Conservation (phyloP, 2,888 invertebrate species). For the Sinhomidia bicolor region DNA sequence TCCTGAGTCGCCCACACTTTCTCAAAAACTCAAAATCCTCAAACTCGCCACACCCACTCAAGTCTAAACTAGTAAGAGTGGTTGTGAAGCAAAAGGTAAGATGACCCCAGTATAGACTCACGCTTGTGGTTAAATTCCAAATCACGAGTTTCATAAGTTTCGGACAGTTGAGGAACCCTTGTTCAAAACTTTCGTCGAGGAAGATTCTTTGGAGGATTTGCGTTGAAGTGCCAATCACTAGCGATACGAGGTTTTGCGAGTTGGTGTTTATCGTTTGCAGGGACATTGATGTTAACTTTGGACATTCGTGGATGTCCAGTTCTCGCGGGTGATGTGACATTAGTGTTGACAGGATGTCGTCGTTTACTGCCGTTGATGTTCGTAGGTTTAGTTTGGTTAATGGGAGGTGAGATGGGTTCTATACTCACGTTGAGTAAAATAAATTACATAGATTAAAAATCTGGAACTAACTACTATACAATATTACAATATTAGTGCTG, state of each 20-base stretch:
- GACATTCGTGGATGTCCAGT: slow-evolving; percentile 89
- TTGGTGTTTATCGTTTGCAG: slow-evolving; percentile 87
- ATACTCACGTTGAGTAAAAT: too few species aligned
- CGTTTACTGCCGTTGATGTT: slow-evolving; percentile 87
- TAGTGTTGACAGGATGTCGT: slow-evolving; percentile 87
- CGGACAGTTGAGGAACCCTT: slow-evolving; percentile 52
- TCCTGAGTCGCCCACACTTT: slow-evolving; percentile 87
- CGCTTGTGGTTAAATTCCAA: slow-evolving; percentile 57
- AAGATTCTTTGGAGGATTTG: slow-evolving; percentile 83
- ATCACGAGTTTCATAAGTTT: slow-evolving; percentile 65
- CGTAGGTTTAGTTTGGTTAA: slow-evolving; percentile 87
- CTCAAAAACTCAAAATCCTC: slow-evolving; percentile 87
- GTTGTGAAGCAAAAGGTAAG: slow-evolving; percentile 81
- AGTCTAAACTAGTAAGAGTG: slow-evolving; percentile 87
- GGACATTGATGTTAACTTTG: slow-evolving; percentile 85
- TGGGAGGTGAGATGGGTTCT: slow-evolving; percentile 86
- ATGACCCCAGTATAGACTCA: slow-evolving; percentile 47
- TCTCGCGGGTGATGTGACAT: slow-evolving; percentile 88
- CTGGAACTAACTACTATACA: too few species aligned
- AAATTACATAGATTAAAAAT: too few species aligned
- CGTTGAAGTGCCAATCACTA: slow-evolving; percentile 87
- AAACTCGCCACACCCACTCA: slow-evolving; percentile 86
- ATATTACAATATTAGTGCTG: too few species aligned
- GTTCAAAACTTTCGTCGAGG: neutral
- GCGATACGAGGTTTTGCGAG: slow-evolving; percentile 87